Evolutionary conservation across 1,140 invertebrate species (phyloP), one percentile per base, ranked within the genome.

Genomic region (Anoplolepis gracilipes): DNA sequence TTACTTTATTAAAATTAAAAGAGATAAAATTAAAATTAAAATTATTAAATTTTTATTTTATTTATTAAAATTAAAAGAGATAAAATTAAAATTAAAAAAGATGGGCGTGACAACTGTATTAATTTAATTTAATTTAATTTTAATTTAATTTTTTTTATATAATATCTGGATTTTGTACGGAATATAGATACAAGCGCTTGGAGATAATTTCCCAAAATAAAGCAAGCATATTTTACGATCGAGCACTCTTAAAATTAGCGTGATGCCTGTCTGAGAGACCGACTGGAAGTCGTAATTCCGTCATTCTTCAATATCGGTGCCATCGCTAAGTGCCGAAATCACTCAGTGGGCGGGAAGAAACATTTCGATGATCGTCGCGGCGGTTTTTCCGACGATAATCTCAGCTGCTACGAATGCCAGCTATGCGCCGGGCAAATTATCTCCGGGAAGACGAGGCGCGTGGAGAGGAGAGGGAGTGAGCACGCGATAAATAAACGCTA

Each of bases 401-500:
- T 67, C 53, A 75, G 53, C 61, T 67, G 69, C 79, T 13, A 25
- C 33, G 64, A 13, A 30, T 42, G 10, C 10, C 3, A 49, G 39
- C 70, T 55, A 73, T 81, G 84, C 36, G 11, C 65, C 62, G 22
- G 75, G 25, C 62, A 73, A 53, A 86, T 87, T 73, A 85, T 88
- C 72, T 73, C 64, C 69, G 78, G 88, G 73, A n/a, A n/a, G 49
- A 65, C 30, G 81, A 30, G 62, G 28, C 30, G 49, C 62, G 55
- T 55, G 57, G 57, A 42, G 30, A 13, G 11, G 16, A 5, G 16
- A 49, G 59, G 59, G 55, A 28, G 84, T 42, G 16, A 65, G 39
- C 42, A n/a, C 82, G 86, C 90, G 90, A 93, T 93, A 93, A 93
- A 93, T 93, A 93, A 92, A 92, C 85, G 84, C 89, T 82, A 87